Evolutionary conservation across 2,797 vertebrate species (phyloP), one percentile per base, ranked within the genome.

Genomic region (Serranus cabrilla): DNA sequence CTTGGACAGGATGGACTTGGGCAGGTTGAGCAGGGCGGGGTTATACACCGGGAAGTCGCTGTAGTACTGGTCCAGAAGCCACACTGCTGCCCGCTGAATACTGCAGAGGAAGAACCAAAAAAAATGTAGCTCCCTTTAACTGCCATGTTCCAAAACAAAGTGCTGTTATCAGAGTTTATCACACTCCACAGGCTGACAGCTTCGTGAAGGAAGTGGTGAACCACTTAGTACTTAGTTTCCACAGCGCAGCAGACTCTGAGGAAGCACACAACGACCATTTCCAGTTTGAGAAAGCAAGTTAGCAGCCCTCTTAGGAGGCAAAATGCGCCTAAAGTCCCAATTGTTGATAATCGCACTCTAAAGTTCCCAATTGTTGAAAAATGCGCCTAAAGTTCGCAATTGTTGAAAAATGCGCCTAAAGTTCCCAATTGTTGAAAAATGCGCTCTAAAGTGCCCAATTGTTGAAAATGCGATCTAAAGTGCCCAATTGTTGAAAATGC

Each of bases 11-110:
- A 98, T 97, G 71, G 97, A 97, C 88, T 98, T 98, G 43, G 98
- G 97, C 55, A 98, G 95, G 94, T 98, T 98, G 79, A 98, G 95
- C 64, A 98, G 92, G 52, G 97, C 97, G 0, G 98, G 97, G 90
- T 99, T 99, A 90, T 97, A 97, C 84, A 99, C 96, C 0, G 97
- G 96, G 88, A 99, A 98, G 86, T 99, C 97, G 0, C 95, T 96
- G 95, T 99, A 99, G 83, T 99, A 99, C 40, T 97, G 97, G 88
- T 98, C 97, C 88, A 99, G 92, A 80, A 99, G 93, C 96, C 97
- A 99, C 43, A 96, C 95, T 0, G 97, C 97, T 0, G 97, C 97
- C 1, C 97, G 92, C 89, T 99, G 97, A 87, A 99, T 98, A 81
- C 98, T 99, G 0, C 13, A 70, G 8, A 67, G 25, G n/a, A 49